Conservation (phyloP, 2,888 invertebrate genomes). For the Serripes groenlandicus region DNA sequence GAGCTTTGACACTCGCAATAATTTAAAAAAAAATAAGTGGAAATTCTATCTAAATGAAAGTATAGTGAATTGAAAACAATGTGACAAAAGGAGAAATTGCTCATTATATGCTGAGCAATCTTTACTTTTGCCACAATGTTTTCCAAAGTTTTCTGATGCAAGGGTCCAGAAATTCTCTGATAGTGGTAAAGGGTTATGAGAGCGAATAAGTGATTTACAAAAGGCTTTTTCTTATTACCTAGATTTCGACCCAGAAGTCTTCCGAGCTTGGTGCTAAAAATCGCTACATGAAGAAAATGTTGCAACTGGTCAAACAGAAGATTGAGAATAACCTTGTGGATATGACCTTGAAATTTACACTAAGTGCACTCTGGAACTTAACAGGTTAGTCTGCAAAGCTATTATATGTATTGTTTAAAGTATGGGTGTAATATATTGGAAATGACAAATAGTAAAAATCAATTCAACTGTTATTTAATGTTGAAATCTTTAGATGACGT, state of each 20-base stretch:
- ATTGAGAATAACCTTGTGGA: conserved; percentile 87
- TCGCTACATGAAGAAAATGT: conserved; percentile 90
- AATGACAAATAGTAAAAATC: too few relatives aligned
- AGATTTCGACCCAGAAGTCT: conserved; percentile 91
- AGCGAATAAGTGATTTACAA: background rate
- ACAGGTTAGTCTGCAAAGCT: conserved; percentile 89
- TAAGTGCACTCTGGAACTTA: conserved; percentile 93
- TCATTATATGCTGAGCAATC: too few relatives aligned
- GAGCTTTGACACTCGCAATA: too few relatives aligned
- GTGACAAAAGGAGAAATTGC: background rate
- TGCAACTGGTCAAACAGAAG: conserved; percentile 89
- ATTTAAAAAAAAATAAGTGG: background rate
- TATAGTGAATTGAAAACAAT: background rate
- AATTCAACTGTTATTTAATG: too few relatives aligned
- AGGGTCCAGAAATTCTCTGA: background rate
- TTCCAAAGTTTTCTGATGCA: background rate
- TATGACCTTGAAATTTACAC: conserved; percentile 92
- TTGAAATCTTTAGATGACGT: too few relatives aligned
- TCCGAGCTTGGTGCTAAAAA: conserved; percentile 90
- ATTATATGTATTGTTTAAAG: too few relatives aligned
- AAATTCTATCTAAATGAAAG: background rate
- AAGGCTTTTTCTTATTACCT: too few relatives aligned
- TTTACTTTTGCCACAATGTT: background rate
- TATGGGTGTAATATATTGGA: too few relatives aligned
- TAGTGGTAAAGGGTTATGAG: background rate